Evolutionary conservation across 2,888 invertebrate genomes (phyloP), one percentile per base, ranked within the genome.

Genomic region (Cetonia aurata): DNA sequence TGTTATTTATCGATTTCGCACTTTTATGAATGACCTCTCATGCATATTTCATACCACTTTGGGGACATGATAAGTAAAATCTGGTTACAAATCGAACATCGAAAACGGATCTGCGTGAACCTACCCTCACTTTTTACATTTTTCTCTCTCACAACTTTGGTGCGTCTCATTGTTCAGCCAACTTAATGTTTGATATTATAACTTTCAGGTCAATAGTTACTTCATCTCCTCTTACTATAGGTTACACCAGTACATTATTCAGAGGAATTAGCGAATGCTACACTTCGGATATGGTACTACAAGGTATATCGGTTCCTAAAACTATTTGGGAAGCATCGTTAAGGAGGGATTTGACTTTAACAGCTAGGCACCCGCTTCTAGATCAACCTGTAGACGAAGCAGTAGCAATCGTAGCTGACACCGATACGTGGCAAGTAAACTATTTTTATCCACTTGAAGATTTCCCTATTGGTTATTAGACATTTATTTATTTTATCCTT

Each of bases 351-450:
- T 80, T 89, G 55, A 81, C 85, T 57, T 78, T 88, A 72, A 84
- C 87, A 31, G 84, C 87, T 41, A 86, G 86, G 75, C 82, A 86
- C 77, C 86, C 87, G 62, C 86, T 88, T 17, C 82, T 90, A 44
- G 94, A 94, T 79, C 91, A 92, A 77, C 88, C 91, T 44, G 89
- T 93, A 0, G 87, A 90, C 62, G 95, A 95, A 83, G 91, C 95
- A 60, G 88, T 95, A 50, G 95, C 94, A 74, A 92, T 96, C 73
- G 86, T 96, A 41, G 96, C 93, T 0, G 91, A 94, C 80, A 88
- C 90, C 74, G 92, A 93, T 79, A 92, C 90, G 62, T 96, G 96
- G 95, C 94, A 86, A 82, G 86, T 73, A 8, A 65, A 60, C 41
- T 31, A 15, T 60, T 66, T 50, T 53, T 52, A 62, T 13, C 9